phyloP scores from a whole-genome alignment of 2,888 invertebrate species.

The Amphipyra tragopoginis region DNA sequence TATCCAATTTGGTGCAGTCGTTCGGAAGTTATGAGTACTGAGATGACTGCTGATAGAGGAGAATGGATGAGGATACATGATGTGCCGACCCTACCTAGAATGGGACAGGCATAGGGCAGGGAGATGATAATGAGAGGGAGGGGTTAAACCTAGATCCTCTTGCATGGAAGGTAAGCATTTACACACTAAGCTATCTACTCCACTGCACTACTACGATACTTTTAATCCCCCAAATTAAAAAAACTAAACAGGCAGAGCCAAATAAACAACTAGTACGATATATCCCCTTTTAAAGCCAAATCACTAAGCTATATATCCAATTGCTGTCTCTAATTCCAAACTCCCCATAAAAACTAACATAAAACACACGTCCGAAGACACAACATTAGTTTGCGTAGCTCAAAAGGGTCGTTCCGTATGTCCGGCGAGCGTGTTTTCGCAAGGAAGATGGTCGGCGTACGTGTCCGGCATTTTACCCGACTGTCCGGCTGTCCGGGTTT shows the following conservation, averaged over 20 bases:
- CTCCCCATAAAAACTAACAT: slow-evolving; percentile 42
- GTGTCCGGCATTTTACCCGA: slow-evolving; percentile 66
- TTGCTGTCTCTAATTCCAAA: slow-evolving; percentile 37
- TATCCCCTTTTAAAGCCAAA: slow-evolving; percentile 14
- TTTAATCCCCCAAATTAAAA: too few relatives aligned
- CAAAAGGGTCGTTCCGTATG: slow-evolving; percentile 66
- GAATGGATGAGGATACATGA: too few relatives aligned
- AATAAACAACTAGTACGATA: background rate
- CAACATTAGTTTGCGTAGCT: slow-evolving; percentile 65
- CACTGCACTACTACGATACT: too few relatives aligned
- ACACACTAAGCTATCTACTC: too few relatives aligned
- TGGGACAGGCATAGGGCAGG: too few relatives aligned
- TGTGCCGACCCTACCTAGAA: too few relatives aligned
- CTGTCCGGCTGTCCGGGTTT: slow-evolving; percentile 30
- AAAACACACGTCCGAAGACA: slow-evolving; percentile 52
- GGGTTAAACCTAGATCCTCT: too few relatives aligned
- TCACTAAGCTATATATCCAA: slow-evolving; percentile 19
- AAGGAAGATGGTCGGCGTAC: slow-evolving; percentile 74
- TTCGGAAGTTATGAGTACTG: too few relatives aligned
- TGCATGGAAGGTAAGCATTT: too few relatives aligned
- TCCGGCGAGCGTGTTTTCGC: slow-evolving; percentile 66
- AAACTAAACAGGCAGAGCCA: background rate
- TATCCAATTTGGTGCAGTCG: too few relatives aligned
- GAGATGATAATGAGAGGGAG: too few relatives aligned
- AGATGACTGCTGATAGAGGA: too few relatives aligned